Percentiles rank a stretch among this genome's conserved stretches.
phyloP scores from a whole-genome alignment of 2,888 invertebrate genomes.

The Julus scanicus region DNA sequence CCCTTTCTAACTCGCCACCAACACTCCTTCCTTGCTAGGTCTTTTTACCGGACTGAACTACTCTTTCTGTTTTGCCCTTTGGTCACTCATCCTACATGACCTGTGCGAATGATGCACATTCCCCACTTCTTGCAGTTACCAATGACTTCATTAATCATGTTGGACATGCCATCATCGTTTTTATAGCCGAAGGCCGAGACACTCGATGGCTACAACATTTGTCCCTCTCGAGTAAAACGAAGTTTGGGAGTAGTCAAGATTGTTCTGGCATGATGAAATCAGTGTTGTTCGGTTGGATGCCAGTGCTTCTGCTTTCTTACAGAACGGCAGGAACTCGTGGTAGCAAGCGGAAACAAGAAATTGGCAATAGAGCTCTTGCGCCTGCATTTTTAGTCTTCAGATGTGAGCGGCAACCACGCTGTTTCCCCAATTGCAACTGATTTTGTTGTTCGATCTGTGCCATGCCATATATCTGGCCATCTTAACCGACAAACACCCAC shows the following conservation, averaged over 20 bases:
- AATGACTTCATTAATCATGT: conserved; percentile 42
- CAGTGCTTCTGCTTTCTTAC: background rate
- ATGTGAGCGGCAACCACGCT: background rate
- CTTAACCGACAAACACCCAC: background rate
- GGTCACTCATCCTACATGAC: conserved; percentile 41
- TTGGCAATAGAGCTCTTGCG: conserved; percentile 15
- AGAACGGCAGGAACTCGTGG: background rate
- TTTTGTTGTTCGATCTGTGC: conserved; percentile 32
- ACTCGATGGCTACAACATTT: background rate
- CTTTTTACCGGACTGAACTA: conserved; percentile 44
- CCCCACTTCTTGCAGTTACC: conserved; percentile 30
- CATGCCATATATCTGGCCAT: conserved; percentile 29
- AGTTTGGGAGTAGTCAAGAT: background rate
- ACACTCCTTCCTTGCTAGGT: conserved; percentile 48
- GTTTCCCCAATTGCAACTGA: conserved; percentile 16
- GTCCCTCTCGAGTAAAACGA: background rate
- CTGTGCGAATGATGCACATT: conserved; percentile 36
- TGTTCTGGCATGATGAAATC: background rate
- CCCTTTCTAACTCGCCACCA: conserved; percentile 38
- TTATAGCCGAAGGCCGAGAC: background rate
- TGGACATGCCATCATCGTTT: conserved; percentile 42
- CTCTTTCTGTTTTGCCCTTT: conserved; percentile 44
- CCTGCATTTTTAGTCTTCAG: conserved; percentile 27
- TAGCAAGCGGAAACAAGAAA: background rate
- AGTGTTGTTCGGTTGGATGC: conserved; percentile 17